Conservation (phyloP, 23 tunicate genomes). For the Oikopleura dioica region DNA sequence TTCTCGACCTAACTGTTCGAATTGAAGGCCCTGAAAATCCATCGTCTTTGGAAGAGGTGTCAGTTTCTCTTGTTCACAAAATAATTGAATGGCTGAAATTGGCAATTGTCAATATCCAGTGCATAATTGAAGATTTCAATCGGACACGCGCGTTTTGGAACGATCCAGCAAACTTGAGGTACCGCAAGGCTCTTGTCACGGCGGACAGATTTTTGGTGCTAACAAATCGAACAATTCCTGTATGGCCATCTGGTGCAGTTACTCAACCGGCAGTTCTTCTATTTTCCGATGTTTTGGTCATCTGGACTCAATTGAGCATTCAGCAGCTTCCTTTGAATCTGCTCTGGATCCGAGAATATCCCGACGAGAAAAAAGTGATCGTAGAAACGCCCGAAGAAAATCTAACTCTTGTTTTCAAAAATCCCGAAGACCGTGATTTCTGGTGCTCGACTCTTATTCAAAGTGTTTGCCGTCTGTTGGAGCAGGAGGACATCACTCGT, state of each 20-base stretch:
- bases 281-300: not conserved
- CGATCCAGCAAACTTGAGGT: not conserved
- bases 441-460: not conserved
- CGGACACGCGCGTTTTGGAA: not conserved
- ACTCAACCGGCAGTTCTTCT: not conserved
- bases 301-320: not conserved
- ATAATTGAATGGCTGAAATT: not conserved
- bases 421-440: not conserved
- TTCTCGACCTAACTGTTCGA: not conserved
- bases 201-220: not conserved
- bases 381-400: not conserved
- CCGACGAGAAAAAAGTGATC: not conserved
- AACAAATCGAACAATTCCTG: not conserved
- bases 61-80: not conserved
- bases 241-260: too few species aligned
- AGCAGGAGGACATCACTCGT: not conserved
- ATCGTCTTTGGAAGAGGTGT: not conserved
- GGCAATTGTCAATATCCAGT: not conserved
- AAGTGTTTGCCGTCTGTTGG: not conserved
- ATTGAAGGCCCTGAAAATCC: not conserved
- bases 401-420: not conserved
- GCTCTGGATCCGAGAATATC: not conserved
- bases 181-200: too few species aligned
- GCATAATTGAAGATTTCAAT: not conserved
- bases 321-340: not conserved